Base-by-base conservation (phyloP, 2,888 invertebrate genomes). In the Sturmia bella region DNA sequence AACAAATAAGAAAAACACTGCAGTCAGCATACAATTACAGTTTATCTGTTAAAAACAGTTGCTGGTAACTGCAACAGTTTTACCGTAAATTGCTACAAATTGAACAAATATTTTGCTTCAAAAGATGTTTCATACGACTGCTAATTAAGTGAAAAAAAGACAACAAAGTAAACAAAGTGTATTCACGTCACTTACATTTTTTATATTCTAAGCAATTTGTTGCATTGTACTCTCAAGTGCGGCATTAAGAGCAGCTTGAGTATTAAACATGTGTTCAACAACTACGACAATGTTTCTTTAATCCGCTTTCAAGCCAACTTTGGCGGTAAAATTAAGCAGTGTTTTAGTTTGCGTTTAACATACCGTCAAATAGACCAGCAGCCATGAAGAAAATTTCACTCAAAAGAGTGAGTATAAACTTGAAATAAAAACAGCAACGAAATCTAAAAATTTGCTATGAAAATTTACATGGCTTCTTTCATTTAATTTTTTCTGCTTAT, bases 241-340 rank as follows among this genome's bases (percentile, higher is more conserved):
- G 66, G 66, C 66, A 57, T 19, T 57, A 63, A 32, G 15, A 37
- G n/a, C 32, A 56, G 56, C n/a, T 56, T 50, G 17, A 54, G 32
- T 48, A 59, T 39, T 32, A 21, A 50, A 39, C 13, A 70, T 15
- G 48, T 50, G 50, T 48, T 45, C n/a, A 69, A 69, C 57, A 37
- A 37, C 45, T 63, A 45, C 21, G 37, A 74, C 39, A 56, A 64
- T 74, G 54, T 64, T 56, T n/a, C 56, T 48, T 56, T 43, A 48
- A 64, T 45, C 41, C 48, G 59, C 39, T 24, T 59, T 59, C 4
- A 61, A 59, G 48, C 39, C 37, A 70, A 48, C 3, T 70, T 70
- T 50, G 13, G 21, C 24, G 39, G 12, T 50, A 50, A 24, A 21
- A 12, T 59, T 39, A 59, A 59, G 39, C 12, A 59, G 13, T 59